phyloP scores from a whole-genome alignment of 2,888 invertebrate species.

The Entomobrya multifasciata region DNA sequence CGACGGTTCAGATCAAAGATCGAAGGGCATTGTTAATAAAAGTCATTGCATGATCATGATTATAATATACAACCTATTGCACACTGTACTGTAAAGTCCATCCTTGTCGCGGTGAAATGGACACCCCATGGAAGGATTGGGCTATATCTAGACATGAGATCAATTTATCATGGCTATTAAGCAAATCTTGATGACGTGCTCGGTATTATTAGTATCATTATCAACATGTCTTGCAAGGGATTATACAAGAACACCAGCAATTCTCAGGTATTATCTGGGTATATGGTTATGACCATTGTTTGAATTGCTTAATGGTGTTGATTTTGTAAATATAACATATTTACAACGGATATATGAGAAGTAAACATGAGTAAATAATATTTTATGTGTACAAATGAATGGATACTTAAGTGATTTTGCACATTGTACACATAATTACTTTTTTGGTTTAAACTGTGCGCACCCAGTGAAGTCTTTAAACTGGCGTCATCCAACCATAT shows the following conservation, averaged over 20 bases:
- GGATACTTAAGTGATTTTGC: conserved; percentile 17
- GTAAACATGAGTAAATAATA: neutral
- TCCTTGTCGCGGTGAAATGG: conserved; percentile 39
- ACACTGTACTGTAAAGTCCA: neutral
- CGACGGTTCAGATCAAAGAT: conserved; percentile 63
- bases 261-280: conserved; percentile 16
- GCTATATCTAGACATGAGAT: conserved; percentile 65
- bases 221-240: conserved; percentile 17
- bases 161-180: conserved; percentile 67
- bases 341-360: neutral
- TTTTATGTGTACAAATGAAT: conserved; percentile 2
- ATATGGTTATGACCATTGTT: conserved; percentile 30
- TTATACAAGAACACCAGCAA: neutral
- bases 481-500: neutral
- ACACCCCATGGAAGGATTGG: conserved; percentile 58
- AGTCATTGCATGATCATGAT: conserved; percentile 29
- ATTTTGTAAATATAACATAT: conserved; percentile 16
- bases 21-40: conserved; percentile 67
- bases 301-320: conserved; percentile 23
- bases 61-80: neutral
- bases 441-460: neutral
- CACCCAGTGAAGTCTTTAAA: neutral
- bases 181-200: conserved; percentile 59
- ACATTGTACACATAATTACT: conserved; percentile 3
- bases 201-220: conserved; percentile 49